A percentile compares a stretch with the other conserved stretches of the same genome.
Evolutionary conservation across 2,113 vertebrate species (phyloP).

Genomic region (Todiramphus saurophagus): DNA sequence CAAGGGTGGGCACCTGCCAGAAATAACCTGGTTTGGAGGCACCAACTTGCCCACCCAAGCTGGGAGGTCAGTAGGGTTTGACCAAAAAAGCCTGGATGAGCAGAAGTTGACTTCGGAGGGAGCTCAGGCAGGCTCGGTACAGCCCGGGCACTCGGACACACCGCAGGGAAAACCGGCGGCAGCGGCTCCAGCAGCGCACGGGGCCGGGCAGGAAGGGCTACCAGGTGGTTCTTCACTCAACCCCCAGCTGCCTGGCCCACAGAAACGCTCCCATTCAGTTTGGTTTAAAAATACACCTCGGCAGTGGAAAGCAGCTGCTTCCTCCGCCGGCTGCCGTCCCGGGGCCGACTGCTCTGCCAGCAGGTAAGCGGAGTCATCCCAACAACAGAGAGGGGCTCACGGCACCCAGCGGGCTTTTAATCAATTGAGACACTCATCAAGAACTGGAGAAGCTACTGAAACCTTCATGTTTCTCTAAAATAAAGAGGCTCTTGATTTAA

Average conservation of each 20-base stretch:
- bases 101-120: not conserved
- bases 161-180: not conserved
- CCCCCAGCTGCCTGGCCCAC: not conserved
- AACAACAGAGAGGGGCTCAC: fast-evolving
- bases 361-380: not conserved
- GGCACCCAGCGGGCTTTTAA: not conserved
- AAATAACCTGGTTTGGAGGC: fast-evolving
- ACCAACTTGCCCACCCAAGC: not conserved
- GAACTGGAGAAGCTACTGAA: not conserved
- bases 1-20: fast-evolving
- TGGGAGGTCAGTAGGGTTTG: fast-evolving
- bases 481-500: not conserved
- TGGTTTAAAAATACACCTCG: slow-evolving; percentile 25
- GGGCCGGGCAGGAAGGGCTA: slow-evolving; percentile 33
- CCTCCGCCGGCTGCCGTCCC: not conserved
- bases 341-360: fast-evolving
- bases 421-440: fast-evolving
- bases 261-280: not conserved
- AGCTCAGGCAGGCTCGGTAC: fast-evolving
- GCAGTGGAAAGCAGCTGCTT: slow-evolving; percentile 63
- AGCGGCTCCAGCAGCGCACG: not conserved
- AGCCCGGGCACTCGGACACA: fast-evolving
- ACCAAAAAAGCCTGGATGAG: not conserved
- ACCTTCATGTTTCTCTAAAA: not conserved
- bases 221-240: slow-evolving; percentile 52